Evolutionary conservation across 2,113 vertebrate species (phyloP).

Genomic region (Scalopus aquaticus): DNA sequence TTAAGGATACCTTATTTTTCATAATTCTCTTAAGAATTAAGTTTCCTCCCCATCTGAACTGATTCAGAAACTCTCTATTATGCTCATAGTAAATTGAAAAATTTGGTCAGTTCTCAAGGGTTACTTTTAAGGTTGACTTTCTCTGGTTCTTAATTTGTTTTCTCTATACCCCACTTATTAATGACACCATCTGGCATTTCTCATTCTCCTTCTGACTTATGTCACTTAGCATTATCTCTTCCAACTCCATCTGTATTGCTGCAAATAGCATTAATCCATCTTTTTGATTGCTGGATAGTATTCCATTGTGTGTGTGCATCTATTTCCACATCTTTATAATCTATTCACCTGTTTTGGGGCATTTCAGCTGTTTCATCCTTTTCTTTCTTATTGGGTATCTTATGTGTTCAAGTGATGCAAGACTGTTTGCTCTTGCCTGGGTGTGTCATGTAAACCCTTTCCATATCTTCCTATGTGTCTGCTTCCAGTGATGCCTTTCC

Average conservation of each 20-base stretch:
- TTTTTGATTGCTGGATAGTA: no score
- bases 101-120: not conserved
- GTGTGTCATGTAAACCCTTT: not conserved
- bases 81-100: not conserved
- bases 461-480: not conserved
- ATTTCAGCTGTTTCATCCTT: not conserved
- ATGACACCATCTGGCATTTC: no score
- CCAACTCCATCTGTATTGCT: no score
- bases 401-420: not conserved
- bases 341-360: no score
- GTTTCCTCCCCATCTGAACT: not conserved
- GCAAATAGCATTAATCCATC: no score
- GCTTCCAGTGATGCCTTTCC: not conserved
- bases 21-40: slow-evolving; percentile 46
- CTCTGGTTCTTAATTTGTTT: no score
- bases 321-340: no score
- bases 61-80: not conserved
- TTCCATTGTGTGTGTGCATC: no score
- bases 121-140: no score
- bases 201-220: no score
- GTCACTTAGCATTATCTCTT: no score
- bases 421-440: not conserved
- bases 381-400: not conserved
- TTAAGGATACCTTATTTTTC: slow-evolving; percentile 5
- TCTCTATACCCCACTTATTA: no score